Conservation (phyloP, 1,140 invertebrate genomes). For the Cyclina sinensis region DNA sequence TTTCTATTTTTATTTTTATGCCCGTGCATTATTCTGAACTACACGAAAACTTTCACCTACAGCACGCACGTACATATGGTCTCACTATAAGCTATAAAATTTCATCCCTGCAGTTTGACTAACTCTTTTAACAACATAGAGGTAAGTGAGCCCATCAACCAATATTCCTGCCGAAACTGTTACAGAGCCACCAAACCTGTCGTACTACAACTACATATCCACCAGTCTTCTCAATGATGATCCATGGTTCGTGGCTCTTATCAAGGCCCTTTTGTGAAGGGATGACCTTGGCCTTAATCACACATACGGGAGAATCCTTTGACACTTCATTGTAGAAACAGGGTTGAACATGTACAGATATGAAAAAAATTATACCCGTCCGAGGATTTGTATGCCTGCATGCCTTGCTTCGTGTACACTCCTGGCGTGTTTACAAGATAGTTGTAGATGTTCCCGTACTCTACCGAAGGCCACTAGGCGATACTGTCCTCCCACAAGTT, state of each 20-base stretch:
- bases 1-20: no score
- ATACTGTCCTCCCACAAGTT: background rate
- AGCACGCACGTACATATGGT: no score
- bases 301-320: background rate
- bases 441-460: background rate
- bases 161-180: no score
- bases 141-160: no score
- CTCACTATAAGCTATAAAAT: no score
- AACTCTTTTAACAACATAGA: no score
- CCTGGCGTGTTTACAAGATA: slow-evolving; percentile 35
- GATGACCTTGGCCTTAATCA: slow-evolving; percentile 7
- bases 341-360: background rate
- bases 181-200: no score
- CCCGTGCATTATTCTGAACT: no score
- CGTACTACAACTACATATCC: background rate
- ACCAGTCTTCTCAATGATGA: background rate
- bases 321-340: background rate
- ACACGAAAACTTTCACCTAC: no score
- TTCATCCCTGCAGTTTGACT: no score
- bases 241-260: slow-evolving; percentile 24
- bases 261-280: background rate
- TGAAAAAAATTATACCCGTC: slow-evolving; percentile 25
- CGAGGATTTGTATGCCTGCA: slow-evolving; percentile 34
- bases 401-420: background rate
- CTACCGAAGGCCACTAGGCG: background rate